A percentile compares a stretch with the other conserved stretches of the same genome.
Conservation (phyloP, 2,113 vertebrate species). For the Takifugu flavidus region DNA sequence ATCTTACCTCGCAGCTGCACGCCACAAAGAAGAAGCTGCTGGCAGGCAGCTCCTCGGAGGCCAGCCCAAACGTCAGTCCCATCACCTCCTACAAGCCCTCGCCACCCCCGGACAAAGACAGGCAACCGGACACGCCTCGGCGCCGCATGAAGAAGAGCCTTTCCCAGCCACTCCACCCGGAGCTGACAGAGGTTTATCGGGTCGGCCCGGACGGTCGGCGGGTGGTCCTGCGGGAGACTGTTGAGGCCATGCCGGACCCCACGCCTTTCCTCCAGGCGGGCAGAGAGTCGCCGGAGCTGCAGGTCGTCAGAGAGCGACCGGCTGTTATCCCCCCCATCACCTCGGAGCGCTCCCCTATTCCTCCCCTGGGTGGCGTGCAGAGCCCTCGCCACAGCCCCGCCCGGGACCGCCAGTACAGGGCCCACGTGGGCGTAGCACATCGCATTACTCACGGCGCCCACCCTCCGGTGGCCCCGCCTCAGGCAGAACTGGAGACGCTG, state of each 20-base stretch:
- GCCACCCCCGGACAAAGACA: conserved; percentile 75
- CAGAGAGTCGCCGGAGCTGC: conserved; percentile 74
- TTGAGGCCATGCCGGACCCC: conserved; percentile 96
- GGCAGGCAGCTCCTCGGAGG: conserved; percentile 78
- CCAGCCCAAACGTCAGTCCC: conserved; percentile 81
- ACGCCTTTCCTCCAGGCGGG: conserved; percentile 88
- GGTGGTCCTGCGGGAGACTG: conserved; percentile 82
- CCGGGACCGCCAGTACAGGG: conserved; percentile 81
- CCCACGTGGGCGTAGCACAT: conserved; percentile 90
- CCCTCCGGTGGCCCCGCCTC: conserved; percentile 60
- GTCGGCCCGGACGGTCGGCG: conserved; percentile 84
- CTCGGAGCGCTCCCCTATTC: conserved; percentile 71
- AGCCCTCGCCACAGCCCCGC: conserved; percentile 82
- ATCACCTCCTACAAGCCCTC: conserved; percentile 82
- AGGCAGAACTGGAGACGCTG: conserved; percentile 85
- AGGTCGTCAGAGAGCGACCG: conserved; percentile 85
- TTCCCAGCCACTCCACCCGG: conserved; percentile 90
- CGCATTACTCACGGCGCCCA: conserved; percentile 80
- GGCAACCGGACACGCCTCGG: conserved; percentile 80
- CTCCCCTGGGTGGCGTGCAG: conserved; percentile 50
- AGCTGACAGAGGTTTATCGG: conserved; percentile 91
- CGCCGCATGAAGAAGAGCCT: conserved; percentile 96
- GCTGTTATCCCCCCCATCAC: conserved; percentile 90
- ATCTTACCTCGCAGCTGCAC: conserved; percentile 93
- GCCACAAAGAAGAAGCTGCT: conserved; percentile 90